These are phyloP conservation scores for Phoenicopterus ruber DNA, from an alignment of 2,113 vertebrate genomes.

Conservation along the genomic window DNA sequence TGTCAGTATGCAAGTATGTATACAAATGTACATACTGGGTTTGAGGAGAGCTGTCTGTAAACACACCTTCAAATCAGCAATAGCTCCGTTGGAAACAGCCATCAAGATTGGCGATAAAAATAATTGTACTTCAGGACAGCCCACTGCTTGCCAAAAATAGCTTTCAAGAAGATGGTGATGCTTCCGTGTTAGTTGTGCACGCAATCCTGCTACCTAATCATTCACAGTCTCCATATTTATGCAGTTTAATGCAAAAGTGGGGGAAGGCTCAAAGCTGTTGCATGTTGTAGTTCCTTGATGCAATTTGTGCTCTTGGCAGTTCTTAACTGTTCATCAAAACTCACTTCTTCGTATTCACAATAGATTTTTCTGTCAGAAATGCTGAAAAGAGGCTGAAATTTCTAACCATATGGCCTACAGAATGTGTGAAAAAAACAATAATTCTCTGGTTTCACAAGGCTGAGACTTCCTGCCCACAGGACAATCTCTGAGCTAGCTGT, in stretches of 20 bases:
- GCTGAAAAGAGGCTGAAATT: neutral
- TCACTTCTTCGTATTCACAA: rapidly evolving
- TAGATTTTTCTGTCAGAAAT: neutral
- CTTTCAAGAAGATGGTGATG: neutral
- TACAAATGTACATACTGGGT: neutral
- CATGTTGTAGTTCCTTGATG: neutral
- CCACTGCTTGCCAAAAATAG: neutral
- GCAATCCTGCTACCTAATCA: rapidly evolving
- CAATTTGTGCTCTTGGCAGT: neutral
- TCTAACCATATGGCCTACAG: neutral
- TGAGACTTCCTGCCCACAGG: neutral
- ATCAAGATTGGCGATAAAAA: neutral
- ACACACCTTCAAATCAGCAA: neutral
- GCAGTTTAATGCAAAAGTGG: rapidly evolving
- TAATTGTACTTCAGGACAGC: neutral
- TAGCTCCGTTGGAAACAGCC: neutral
- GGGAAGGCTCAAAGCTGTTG: neutral
- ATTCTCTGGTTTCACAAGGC: neutral
- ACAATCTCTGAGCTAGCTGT: neutral
- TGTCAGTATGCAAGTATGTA: neutral
- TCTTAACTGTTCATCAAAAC: neutral
- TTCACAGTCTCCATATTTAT: neutral
- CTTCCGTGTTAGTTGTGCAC: neutral
- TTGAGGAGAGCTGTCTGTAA: neutral
- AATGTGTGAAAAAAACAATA: neutral